Percentiles rank a stretch among this genome's conserved stretches.
These are phyloP conservation scores for Balearica regulorum DNA, from an alignment of 2,797 vertebrate genomes.

Conservation along the genomic window DNA sequence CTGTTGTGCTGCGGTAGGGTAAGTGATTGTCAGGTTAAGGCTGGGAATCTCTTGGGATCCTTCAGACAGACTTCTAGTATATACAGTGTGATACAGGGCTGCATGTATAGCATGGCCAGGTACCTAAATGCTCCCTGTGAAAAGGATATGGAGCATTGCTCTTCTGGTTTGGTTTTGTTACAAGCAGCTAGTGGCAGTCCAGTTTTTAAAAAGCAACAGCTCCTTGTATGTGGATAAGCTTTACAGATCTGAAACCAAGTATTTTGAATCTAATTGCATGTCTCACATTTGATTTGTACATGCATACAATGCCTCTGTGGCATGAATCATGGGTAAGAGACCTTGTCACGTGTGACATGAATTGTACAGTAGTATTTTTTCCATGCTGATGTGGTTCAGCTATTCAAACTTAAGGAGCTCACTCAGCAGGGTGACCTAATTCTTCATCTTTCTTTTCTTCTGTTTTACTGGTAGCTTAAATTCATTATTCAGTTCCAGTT, in stretches of 20 bases:
- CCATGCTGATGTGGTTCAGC: neutral
- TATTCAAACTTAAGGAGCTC: neutral
- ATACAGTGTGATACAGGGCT: neutral
- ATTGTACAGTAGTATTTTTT: neutral
- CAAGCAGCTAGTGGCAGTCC: neutral
- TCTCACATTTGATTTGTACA: neutral
- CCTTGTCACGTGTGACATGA: neutral
- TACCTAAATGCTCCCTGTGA: neutral
- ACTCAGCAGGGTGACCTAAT: neutral
- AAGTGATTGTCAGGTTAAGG: neutral
- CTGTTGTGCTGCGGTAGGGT: neutral
- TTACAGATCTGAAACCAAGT: neutral
- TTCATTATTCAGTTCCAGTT: neutral
- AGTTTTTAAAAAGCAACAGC: neutral
- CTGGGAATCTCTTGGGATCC: neutral
- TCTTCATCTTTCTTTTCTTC: neutral
- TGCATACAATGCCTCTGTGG: neutral
- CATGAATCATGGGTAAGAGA: neutral
- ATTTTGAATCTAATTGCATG: neutral
- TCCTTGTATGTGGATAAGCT: neutral
- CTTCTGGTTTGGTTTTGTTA: neutral
- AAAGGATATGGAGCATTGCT: neutral
- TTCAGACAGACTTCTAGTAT: neutral
- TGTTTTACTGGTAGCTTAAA: neutral
- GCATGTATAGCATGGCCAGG: fast-evolving